These are phyloP conservation scores for Falcaria lacertinaria DNA, from an alignment of 2,888 invertebrate genomes.

Conservation along the genomic window DNA sequence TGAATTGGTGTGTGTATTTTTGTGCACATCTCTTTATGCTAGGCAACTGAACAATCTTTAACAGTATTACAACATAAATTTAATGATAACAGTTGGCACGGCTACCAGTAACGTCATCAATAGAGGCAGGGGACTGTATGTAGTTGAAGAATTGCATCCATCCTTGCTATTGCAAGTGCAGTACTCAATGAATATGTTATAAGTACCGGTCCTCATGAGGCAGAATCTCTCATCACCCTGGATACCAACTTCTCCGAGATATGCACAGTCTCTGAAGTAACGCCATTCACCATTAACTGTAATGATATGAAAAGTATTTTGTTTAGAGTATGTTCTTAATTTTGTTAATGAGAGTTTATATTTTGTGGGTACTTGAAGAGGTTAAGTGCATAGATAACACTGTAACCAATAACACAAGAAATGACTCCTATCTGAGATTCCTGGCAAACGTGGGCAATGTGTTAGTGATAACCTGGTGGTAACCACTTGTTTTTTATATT, in stretches of 20 bases:
- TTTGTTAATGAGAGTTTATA: too few relatives aligned
- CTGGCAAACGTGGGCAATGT: too few relatives aligned
- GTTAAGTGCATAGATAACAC: too few relatives aligned
- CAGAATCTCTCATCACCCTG: conserved; percentile 94
- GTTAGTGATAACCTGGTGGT: too few relatives aligned
- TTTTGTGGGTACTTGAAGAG: too few relatives aligned
- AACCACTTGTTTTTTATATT: too few relatives aligned
- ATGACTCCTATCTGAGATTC: too few relatives aligned
- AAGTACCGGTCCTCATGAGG: conserved; percentile 93
- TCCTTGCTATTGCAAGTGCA: conserved; percentile 96
- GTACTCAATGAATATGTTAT: conserved; percentile 95
- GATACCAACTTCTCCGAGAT: conserved; percentile 93
- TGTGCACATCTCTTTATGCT: neutral
- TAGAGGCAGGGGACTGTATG: conserved; percentile 48
- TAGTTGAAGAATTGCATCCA: conserved; percentile 88
- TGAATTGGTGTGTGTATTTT: too few relatives aligned
- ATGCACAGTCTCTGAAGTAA: conserved; percentile 93
- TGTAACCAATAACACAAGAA: too few relatives aligned
- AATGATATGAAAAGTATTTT: too few relatives aligned
- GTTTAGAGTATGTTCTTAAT: too few relatives aligned
- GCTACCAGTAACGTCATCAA: conserved; percentile 19
- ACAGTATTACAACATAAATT: conserved; percentile 11
- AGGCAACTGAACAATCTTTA: neutral
- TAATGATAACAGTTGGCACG: conserved; percentile 11
- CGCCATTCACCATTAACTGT: conserved; percentile 93